phyloP scores from a whole-genome alignment of 2,888 invertebrate species.

The Conus canariensis region DNA sequence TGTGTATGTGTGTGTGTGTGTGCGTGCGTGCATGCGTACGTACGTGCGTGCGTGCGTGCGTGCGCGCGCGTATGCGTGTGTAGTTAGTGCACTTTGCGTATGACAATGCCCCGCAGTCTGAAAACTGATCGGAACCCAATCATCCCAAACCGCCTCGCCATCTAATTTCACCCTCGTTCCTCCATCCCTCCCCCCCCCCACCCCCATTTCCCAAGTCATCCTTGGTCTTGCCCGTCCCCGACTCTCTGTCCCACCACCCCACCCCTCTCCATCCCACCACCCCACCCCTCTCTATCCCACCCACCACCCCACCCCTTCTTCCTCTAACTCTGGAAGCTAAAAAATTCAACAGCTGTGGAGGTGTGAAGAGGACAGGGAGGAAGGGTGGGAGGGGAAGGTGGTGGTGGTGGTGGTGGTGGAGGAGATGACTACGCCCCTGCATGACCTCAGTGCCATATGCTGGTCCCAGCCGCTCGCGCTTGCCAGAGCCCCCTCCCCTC shows the following conservation, averaged over 20 bases:
- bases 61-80: too few relatives aligned
- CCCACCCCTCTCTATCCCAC: background rate
- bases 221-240: too few relatives aligned
- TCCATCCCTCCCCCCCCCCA: background rate
- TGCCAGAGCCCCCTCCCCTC: background rate
- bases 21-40: too few relatives aligned
- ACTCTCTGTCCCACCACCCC: too few relatives aligned
- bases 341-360: conserved; percentile 26
- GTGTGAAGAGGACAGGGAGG: conserved; percentile 16
- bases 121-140: too few relatives aligned
- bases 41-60: too few relatives aligned
- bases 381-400: too few relatives aligned
- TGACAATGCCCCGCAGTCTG: too few relatives aligned
- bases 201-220: background rate
- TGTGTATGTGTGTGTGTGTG: too few relatives aligned
- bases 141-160: background rate
- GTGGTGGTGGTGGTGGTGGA: too few relatives aligned
- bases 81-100: too few relatives aligned
- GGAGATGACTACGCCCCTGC: background rate
- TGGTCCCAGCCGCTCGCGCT: background rate
- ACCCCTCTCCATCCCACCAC: background rate
- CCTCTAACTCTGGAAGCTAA: background rate
- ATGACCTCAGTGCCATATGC: conserved; percentile 33
- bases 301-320: background rate
- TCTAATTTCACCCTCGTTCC: background rate